Base-by-base conservation (phyloP, 2,797 vertebrate species). In the Anabas testudineus region DNA sequence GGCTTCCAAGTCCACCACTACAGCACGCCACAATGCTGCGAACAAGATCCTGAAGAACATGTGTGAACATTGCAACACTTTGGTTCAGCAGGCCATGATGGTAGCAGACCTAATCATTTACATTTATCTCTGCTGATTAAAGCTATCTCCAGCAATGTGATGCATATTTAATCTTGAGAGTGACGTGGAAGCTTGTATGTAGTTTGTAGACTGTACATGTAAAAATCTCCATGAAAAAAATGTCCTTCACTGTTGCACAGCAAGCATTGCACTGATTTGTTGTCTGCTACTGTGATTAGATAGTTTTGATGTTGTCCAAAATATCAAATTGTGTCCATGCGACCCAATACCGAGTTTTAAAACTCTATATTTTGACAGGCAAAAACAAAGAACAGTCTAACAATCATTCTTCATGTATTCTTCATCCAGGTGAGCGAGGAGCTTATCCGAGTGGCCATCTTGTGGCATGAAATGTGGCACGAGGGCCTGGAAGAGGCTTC, bases 381-480 rank as follows among this genome's bases (percentile, higher is more conserved):
- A 37, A 15, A 32, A 32, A 46, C 5, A 39, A 10, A 70, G 13
- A 43, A 34, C 18, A 30, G 6, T 54, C 26, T 74, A 54, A 61
- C 39, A n/a, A n/a, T n/a, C n/a, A n/a, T 39, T 58, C 51, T 59
- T 66, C 34, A 15, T 56, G 53, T 15, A 43, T 7, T 26, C 37
- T 10, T 55, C 13, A 15, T 59, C 48, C 86, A 99, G 98, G 98
- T 99, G 88, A 99, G 97, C 1, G 98, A 99, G 81, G 98, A 99
- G 82, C 95, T 99, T 47, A 99, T 99, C 86, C 94, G 98, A 3
- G 98, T 99, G 59, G 98, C 98, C 85, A 99, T 99, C 80, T 88
- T 99, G 0, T 99, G 98, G 98, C 98, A 99, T 0, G 98, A 99
- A 92, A 99, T 99, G 97, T 99, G 98, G 98, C 98, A 99, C 0